phyloP scores from a whole-genome alignment of 2,888 invertebrate genomes.

The Drosophila trichaetosa region DNA sequence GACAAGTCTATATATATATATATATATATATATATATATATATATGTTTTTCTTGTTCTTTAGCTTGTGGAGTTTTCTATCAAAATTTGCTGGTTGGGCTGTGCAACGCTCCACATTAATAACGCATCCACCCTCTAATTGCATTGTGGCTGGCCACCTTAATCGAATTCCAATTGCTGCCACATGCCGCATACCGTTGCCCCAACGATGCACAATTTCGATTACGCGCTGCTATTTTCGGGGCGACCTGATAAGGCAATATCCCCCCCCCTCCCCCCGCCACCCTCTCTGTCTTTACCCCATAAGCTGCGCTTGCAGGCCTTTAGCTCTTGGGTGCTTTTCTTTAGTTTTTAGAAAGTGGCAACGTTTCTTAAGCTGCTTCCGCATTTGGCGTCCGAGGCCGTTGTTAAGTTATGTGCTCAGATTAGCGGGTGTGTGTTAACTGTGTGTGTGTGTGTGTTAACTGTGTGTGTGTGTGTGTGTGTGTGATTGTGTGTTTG shows the following conservation, averaged over 20 bases:
- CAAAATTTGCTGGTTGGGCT: conserved; percentile 32
- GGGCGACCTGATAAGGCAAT: conserved; percentile 51
- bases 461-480: conserved; percentile 3
- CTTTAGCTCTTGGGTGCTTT: conserved; percentile 13
- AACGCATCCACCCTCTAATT: conserved; percentile 85
- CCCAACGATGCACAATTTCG: conserved; percentile 79
- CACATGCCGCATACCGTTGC: conserved; percentile 32
- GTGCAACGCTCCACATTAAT: conserved; percentile 82
- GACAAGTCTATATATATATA: conserved; percentile 12
- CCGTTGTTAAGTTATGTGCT: conserved; percentile 70
- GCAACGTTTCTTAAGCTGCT: conserved; percentile 55
- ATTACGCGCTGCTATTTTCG: conserved; percentile 69
- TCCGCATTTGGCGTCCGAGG: conserved; percentile 59
- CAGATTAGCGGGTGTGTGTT: conserved; percentile 79
- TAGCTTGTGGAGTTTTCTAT: conserved; percentile 24
- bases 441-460: conserved; percentile 44
- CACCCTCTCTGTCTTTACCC: neutral
- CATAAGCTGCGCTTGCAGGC: conserved; percentile 5
- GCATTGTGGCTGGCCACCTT: conserved; percentile 75
- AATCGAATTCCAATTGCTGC: conserved; percentile 71
- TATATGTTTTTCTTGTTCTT: conserved; percentile 12
- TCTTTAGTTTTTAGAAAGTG: conserved; percentile 55
- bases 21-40: conserved; percentile 23
- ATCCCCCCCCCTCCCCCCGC: neutral
- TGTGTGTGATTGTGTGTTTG: neutral